Percentiles rank a stretch among this genome's conserved stretches.
Evolutionary conservation across 2,797 vertebrate genomes (phyloP).

Genomic region (Pangasius mekongensis): DNA sequence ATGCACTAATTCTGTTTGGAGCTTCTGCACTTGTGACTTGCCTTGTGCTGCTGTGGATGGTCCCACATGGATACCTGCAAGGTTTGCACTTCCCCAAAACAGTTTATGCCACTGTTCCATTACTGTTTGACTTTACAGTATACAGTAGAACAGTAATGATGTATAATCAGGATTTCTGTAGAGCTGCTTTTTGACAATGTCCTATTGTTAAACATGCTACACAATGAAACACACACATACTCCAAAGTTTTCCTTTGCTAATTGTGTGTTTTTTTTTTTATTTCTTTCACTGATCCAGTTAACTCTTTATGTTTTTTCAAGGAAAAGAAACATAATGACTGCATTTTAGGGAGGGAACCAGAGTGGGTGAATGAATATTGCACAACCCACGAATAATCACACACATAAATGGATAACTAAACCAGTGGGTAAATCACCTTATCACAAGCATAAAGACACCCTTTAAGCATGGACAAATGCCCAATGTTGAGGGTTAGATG

Average conservation of each 20-base stretch:
- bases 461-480: constrained; percentile 19
- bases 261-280: constrained; percentile 40
- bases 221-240: not conserved
- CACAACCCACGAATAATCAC: constrained; percentile 71
- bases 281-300: constrained; percentile 22
- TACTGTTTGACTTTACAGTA: not conserved
- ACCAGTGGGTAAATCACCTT: constrained; percentile 67
- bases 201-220: not conserved
- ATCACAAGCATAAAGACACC: constrained; percentile 69
- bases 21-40: not conserved
- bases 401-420: constrained; percentile 62
- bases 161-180: not conserved
- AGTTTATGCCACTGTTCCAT: not conserved
- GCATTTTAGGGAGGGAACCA: constrained; percentile 59
- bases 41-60: not conserved
- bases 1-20: not conserved
- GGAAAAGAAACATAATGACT: not conserved
- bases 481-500: constrained; percentile 56
- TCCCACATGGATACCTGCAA: not conserved
- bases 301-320: constrained; percentile 55
- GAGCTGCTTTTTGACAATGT: not conserved
- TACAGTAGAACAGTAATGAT: not conserved
- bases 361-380: constrained; percentile 58
- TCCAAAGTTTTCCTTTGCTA: constrained; percentile 46
- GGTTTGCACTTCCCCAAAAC: not conserved